Conservation (phyloP, 2,888 invertebrate species). For the Drosophila recens region DNA sequence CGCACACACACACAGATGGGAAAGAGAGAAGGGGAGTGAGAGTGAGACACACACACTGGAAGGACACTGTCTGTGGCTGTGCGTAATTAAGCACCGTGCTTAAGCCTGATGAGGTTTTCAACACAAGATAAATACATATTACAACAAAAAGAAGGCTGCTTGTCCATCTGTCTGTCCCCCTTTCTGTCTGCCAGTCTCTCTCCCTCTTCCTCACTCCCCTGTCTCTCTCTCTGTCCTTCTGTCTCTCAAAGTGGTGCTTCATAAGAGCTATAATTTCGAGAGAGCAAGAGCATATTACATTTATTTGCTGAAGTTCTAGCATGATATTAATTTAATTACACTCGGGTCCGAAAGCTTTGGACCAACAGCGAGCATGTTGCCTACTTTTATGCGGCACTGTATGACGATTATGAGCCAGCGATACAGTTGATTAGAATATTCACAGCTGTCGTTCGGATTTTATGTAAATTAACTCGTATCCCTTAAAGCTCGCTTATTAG, state of each 20-base stretch:
- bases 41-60: conserved; percentile 4
- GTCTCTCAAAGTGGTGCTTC: conserved; percentile 26
- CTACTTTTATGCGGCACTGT: conserved; percentile 60
- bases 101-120: conserved; percentile 77
- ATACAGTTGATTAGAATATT: conserved; percentile 6
- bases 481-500: background rate
- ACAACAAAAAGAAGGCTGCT: conserved; percentile 44
- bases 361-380: conserved; percentile 27
- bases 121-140: conserved; percentile 74
- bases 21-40: background rate
- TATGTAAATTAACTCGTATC: conserved; percentile 11
- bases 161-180: conserved; percentile 5
- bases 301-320: conserved; percentile 55
- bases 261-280: conserved; percentile 60
- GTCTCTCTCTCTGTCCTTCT: conserved; percentile 3
- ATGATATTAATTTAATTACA: conserved; percentile 77
- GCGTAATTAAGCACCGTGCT: conserved; percentile 72
- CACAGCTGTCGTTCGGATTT: conserved; percentile 5
- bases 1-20: conserved; percentile 3
- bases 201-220: no score
- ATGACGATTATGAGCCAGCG: conserved; percentile 25
- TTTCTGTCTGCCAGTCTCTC: conserved; percentile 3
- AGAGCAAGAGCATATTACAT: conserved; percentile 38
- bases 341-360: conserved; percentile 21
- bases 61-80: conserved; percentile 32